Percentiles rank a stretch among this genome's conserved stretches.
Evolutionary conservation across 2,797 vertebrate genomes (phyloP).

Genomic region (Linurgus olivaceus): DNA sequence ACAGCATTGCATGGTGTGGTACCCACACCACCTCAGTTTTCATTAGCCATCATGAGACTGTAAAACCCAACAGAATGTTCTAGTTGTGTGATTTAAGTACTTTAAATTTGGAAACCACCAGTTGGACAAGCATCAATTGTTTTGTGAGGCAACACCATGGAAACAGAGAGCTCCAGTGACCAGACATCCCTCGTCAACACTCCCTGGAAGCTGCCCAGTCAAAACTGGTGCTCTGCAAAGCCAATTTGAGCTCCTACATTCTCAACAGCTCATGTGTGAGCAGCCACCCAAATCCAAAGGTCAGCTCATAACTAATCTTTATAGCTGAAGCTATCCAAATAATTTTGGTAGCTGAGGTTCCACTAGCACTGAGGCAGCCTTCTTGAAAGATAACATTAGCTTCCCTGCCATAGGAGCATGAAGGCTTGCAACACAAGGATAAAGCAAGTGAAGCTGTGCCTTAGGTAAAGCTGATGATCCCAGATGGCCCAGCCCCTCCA

Average conservation of each 20-base stretch:
- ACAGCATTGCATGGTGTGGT: background rate
- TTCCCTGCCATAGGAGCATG: background rate
- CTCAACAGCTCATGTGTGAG: background rate
- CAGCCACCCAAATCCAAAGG: background rate
- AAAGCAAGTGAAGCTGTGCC: accelerated
- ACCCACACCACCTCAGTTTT: background rate
- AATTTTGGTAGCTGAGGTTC: background rate
- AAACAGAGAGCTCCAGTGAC: background rate
- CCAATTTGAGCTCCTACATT: background rate
- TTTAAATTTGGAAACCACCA: background rate
- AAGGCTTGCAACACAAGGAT: background rate
- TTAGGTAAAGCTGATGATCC: background rate
- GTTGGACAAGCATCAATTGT: background rate
- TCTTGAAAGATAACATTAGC: background rate
- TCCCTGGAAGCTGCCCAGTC: background rate
- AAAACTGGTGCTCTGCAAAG: background rate
- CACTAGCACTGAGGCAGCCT: background rate
- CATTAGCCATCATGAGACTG: background rate
- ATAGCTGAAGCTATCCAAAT: background rate
- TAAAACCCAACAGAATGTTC: background rate
- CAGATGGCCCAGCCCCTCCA: background rate
- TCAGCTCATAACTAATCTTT: background rate
- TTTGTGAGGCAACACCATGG: background rate
- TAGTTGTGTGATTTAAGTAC: background rate
- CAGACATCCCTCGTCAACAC: background rate